Percentiles rank a stretch among this genome's conserved stretches.
These are phyloP conservation scores for Proisotoma minuta DNA, from an alignment of 2,888 invertebrate species.

Conservation along the genomic window DNA sequence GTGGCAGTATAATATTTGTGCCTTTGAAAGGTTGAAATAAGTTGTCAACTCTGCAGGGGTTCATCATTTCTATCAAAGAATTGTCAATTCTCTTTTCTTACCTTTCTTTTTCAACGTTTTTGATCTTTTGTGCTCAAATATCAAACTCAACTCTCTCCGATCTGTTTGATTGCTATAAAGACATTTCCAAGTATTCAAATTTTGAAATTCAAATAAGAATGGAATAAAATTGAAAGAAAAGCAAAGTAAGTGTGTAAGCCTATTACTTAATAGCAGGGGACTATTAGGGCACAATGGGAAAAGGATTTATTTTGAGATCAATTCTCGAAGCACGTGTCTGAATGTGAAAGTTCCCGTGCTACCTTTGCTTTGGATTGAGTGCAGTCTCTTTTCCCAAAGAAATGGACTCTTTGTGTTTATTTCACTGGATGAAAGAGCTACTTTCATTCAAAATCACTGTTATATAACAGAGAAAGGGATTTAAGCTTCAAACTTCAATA, in stretches of 20 bases:
- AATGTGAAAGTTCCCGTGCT: neutral
- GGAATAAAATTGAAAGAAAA: neutral
- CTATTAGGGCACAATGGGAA: slow-evolving; percentile 21
- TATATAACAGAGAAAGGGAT: neutral
- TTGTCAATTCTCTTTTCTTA: neutral
- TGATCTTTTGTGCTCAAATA: neutral
- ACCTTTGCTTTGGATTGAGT: no score
- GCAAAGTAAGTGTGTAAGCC: slow-evolving; percentile 12
- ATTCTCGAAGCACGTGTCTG: slow-evolving; percentile 7
- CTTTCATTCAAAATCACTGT: slow-evolving; percentile 2
- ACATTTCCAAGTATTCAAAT: slow-evolving; percentile 10
- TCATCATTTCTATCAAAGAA: neutral
- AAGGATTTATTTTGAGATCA: slow-evolving; percentile 1
- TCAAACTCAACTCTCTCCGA: neutral
- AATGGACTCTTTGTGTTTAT: slow-evolving; percentile 5
- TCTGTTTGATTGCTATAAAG: neutral
- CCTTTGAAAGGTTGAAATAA: neutral
- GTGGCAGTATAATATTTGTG: no score
- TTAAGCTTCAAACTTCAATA: slow-evolving; percentile 1
- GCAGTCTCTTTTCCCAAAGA: neutral
- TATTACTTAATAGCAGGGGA: slow-evolving; percentile 28
- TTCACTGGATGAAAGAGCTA: slow-evolving; percentile 11
- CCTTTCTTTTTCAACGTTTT: neutral
- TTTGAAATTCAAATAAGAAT: slow-evolving; percentile 10
- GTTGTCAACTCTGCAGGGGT: neutral